Evolutionary conservation across 2,113 vertebrate species (phyloP).

Genomic region (Morphnarchus princeps): DNA sequence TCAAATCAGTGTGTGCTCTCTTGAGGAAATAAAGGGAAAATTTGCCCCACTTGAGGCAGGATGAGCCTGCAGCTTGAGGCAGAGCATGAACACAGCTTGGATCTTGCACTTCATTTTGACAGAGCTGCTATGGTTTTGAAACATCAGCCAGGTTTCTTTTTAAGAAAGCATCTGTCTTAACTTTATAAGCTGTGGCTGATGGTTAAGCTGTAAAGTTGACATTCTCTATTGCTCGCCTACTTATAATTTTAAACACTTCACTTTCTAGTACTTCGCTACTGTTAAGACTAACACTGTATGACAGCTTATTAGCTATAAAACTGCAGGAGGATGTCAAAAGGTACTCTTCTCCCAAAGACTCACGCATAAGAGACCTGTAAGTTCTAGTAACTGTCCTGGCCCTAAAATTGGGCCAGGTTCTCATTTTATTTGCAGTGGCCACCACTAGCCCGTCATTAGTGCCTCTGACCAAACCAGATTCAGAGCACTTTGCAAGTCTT

Average conservation of each 20-base stretch:
- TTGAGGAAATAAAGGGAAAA: neutral
- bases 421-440: neutral
- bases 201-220: neutral
- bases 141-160: neutral
- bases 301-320: neutral
- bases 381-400: neutral
- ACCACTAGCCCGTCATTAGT: neutral
- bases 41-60: neutral
- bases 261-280: neutral
- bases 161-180: neutral
- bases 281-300: neutral
- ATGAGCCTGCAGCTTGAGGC: neutral
- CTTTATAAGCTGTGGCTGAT: neutral
- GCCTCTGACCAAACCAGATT: neutral
- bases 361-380: accelerated
- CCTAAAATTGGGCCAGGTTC: neutral
- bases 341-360: neutral
- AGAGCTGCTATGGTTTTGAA: neutral
- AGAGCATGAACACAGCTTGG: neutral
- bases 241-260: neutral
- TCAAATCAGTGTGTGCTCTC: neutral
- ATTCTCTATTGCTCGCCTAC: neutral
- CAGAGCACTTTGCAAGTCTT: neutral
- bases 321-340: neutral
- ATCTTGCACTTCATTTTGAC: neutral